Base-by-base conservation (phyloP, 2,797 vertebrate genomes). In the Delichon dasypus region DNA sequence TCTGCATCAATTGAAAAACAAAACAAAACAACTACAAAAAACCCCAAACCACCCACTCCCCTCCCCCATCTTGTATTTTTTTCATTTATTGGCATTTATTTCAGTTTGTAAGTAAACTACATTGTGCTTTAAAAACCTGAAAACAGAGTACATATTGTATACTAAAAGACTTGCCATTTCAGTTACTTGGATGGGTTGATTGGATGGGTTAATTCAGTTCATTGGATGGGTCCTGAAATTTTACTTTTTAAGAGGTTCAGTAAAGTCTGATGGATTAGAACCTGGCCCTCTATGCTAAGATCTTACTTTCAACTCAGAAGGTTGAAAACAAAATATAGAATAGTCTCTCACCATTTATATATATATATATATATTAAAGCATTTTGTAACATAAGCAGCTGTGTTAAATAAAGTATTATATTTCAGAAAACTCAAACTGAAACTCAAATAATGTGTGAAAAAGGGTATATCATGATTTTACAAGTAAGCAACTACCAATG, bases 21-120 rank as follows among this genome's bases (percentile, higher is more conserved):
- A 40, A n/a, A 79, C 5, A 23, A 40, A n/a, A 23, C 8, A 50
- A 32, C 13, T 42, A n/a, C 8, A n/a, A n/a, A 26, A 62, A 11
- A 23, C 7, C 5, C 10, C 19, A 15, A 36, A 44, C 2, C 4
- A 68, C 3, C 13, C 4, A 68, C 3, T 10, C 11, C 13, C 30
- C 18, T 5, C 3, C 15, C 10, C 15, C 17, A 4, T 13, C 12
- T 45, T n/a, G 13, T 16, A 47, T 50, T 54, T 74, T 74, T 14
- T 92, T 75, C 6, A 10, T 83, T 88, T 78, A 34, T 48, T 86
- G 58, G 32, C 42, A 58, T 93, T 96, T 89, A 57, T 96, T 94
- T 84, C 12, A 47, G n/a, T 93, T 77, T 81, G 34, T 50, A 47
- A 62, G 42, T 32, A 77, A 65, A 77, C 8, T 74, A 47, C 6